phyloP scores from a whole-genome alignment of 1,140 invertebrate species.

The Hycleus phaleratus region DNA sequence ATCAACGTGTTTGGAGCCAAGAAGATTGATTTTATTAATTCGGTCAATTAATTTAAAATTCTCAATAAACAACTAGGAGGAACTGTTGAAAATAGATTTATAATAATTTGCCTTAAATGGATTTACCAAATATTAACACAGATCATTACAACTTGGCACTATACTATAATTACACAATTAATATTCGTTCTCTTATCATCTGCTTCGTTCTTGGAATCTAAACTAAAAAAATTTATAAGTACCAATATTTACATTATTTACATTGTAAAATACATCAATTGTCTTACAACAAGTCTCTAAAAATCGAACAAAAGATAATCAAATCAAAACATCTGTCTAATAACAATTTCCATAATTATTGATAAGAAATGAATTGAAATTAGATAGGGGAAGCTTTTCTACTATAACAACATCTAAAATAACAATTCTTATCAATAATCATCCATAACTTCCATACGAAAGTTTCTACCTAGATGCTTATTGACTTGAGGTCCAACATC shows the following conservation, averaged over 20 bases:
- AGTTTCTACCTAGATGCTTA: slow-evolving; percentile 18
- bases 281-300: slow-evolving; percentile 22
- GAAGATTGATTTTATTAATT: no score
- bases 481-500: slow-evolving; percentile 28
- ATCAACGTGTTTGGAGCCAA: no score
- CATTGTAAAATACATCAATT: slow-evolving; percentile 21
- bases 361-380: slow-evolving; percentile 8
- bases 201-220: neutral
- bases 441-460: slow-evolving; percentile 21
- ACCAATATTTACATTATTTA: slow-evolving; percentile 24
- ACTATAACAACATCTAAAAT: slow-evolving; percentile 14
- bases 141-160: slow-evolving; percentile 18
- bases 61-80: no score
- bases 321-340: neutral
- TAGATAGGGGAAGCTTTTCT: no score
- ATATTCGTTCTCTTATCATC: neutral
- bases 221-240: slow-evolving; percentile 1
- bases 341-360: slow-evolving; percentile 3
- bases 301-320: slow-evolving; percentile 14
- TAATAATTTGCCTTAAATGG: neutral
- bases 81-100: no score
- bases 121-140: neutral
- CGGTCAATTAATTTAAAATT: no score
- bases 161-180: slow-evolving; percentile 10
- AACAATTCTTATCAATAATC: slow-evolving; percentile 18